Percentiles rank a stretch among this genome's conserved stretches.
These are phyloP conservation scores for Atethmia centrago DNA, from an alignment of 2,888 invertebrate genomes.

Conservation along the genomic window DNA sequence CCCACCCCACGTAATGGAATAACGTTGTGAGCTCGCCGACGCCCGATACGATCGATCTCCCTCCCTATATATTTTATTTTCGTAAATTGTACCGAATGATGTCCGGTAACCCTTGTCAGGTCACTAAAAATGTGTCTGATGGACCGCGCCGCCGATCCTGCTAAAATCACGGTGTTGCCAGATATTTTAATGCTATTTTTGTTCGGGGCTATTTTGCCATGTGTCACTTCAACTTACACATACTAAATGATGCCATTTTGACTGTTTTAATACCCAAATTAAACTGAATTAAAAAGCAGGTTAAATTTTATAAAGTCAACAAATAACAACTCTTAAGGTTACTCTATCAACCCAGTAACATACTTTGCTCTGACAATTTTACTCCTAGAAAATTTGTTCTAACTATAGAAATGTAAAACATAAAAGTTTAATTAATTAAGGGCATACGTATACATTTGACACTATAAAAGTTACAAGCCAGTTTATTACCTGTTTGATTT, in stretches of 20 bases:
- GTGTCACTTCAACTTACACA: constrained; percentile 12
- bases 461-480: constrained; percentile 50
- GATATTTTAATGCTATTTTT: constrained; percentile 65
- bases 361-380: neutral
- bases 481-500: constrained; percentile 74
- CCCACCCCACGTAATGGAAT: constrained; percentile 86
- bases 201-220: constrained; percentile 32
- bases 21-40: constrained; percentile 83
- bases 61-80: constrained; percentile 84
- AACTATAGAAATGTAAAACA: constrained; percentile 6
- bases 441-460: constrained; percentile 21
- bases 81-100: constrained; percentile 86
- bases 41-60: constrained; percentile 82
- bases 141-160: constrained; percentile 59
- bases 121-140: constrained; percentile 76
- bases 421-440: constrained; percentile 23
- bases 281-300: neutral
- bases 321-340: neutral
- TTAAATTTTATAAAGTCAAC: neutral
- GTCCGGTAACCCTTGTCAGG: constrained; percentile 84
- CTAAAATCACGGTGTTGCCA: constrained; percentile 68
- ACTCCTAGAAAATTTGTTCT: constrained; percentile 2
- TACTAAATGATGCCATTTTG: neutral
- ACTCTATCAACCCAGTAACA: neutral
- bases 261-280: neutral